Conservation (phyloP, 2,113 vertebrate species). For the Quiscalus mexicanus region DNA sequence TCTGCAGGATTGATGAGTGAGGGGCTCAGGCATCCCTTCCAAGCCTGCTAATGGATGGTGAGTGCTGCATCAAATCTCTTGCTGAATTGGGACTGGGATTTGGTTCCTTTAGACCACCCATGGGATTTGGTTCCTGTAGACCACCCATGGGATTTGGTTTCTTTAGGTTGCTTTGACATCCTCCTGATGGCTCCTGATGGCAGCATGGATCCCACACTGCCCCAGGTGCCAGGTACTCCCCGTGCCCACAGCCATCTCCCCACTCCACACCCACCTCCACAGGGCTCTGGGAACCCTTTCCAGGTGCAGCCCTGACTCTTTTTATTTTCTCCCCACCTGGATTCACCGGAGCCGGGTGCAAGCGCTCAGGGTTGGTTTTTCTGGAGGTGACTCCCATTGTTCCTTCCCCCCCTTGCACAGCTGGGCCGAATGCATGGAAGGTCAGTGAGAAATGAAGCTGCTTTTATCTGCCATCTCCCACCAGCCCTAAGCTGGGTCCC, state of each 20-base stretch:
- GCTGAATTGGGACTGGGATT: not conserved
- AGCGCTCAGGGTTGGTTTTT: not conserved
- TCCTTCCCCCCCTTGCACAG: slow-evolving; percentile 12
- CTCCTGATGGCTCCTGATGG: not conserved
- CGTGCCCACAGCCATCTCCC: fast-evolving
- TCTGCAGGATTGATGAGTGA: not conserved
- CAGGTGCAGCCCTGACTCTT: not conserved
- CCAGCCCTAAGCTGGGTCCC: slow-evolving; percentile 77
- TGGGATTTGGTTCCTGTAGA: not conserved
- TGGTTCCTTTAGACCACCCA: fast-evolving
- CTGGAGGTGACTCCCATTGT: slow-evolving; percentile 65
- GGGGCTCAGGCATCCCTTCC: not conserved
- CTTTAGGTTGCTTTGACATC: not conserved
- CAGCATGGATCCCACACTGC: not conserved
- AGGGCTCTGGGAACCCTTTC: not conserved
- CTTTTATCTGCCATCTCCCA: slow-evolving; percentile 81
- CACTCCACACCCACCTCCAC: not conserved
- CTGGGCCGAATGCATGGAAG: slow-evolving; percentile 53
- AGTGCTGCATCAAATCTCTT: not conserved
- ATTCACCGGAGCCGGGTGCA: not conserved
- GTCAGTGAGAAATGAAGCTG: slow-evolving; percentile 81
- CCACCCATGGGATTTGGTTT: fast-evolving
- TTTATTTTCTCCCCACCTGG: slow-evolving; percentile 43
- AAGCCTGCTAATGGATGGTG: not conserved
- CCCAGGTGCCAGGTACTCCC: not conserved